Percentiles rank a stretch among this genome's conserved stretches.
Evolutionary conservation across 2,888 invertebrate genomes (phyloP).

Genomic region (Drosophila kanekoi): DNA sequence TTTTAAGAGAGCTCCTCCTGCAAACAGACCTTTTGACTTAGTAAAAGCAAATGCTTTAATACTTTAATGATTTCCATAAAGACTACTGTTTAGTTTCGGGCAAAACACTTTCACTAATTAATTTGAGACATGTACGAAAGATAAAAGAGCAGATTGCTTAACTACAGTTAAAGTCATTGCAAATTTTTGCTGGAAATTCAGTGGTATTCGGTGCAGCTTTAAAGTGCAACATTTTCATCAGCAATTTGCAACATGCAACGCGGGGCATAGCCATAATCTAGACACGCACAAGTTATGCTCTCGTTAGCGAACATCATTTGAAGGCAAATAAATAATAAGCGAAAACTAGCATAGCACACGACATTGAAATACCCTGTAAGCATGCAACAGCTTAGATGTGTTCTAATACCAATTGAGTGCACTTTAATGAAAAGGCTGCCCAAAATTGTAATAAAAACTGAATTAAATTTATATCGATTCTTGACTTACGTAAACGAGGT

Average conservation of each 20-base stretch:
- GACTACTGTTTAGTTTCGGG: neutral
- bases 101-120: slow-evolving; percentile 41
- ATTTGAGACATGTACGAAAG: neutral
- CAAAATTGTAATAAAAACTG: no score
- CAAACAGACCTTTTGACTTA: no score
- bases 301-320: slow-evolving; percentile 66
- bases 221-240: slow-evolving; percentile 65
- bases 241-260: slow-evolving; percentile 73
- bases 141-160: slow-evolving; percentile 12
- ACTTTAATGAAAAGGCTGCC: no score
- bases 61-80: no score
- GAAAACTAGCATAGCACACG: neutral
- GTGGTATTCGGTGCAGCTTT: slow-evolving; percentile 42
- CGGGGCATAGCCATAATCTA: slow-evolving; percentile 42
- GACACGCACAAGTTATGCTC: slow-evolving; percentile 72
- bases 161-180: slow-evolving; percentile 32
- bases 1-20: no score
- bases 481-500: no score
- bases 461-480: no score
- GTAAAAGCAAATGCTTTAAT: no score
- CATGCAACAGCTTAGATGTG: slow-evolving; percentile 1
- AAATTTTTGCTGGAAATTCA: slow-evolving; percentile 9
- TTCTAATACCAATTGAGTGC: no score
- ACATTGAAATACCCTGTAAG: slow-evolving; percentile 25
- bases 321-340: slow-evolving; percentile 5